Evolutionary conservation across 2,113 vertebrate genomes (phyloP).

Genomic region (Cryptotis parvus): DNA sequence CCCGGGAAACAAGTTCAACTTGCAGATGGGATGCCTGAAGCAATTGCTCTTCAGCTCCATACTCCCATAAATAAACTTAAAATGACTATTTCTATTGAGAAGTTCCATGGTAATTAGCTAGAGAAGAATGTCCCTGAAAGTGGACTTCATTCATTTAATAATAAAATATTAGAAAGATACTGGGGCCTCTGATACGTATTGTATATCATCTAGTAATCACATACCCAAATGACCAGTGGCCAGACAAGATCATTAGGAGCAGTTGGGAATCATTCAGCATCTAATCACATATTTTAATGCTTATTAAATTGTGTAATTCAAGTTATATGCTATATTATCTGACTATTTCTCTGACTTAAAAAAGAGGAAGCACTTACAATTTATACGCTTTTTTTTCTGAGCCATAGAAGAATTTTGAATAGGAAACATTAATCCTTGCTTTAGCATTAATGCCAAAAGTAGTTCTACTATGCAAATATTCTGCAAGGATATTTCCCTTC

Average conservation of each 20-base stretch:
- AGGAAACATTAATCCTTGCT: slow-evolving; percentile 46
- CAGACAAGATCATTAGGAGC: not conserved
- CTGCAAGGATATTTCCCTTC: slow-evolving; percentile 56
- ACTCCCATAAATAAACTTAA: not conserved
- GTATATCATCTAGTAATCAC: not conserved
- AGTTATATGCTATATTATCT: slow-evolving; percentile 59
- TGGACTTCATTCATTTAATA: not conserved
- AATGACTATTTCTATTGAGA: not conserved
- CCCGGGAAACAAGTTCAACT: not conserved
- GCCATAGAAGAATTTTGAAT: slow-evolving; percentile 36
- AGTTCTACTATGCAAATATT: slow-evolving; percentile 67
- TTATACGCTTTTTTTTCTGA: slow-evolving; percentile 38
- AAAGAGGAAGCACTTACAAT: slow-evolving; percentile 38
- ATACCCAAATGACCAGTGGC: not conserved
- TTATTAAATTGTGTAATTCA: slow-evolving; percentile 64
- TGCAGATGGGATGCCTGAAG: not conserved
- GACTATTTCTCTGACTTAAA: slow-evolving; percentile 60
- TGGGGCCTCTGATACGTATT: not conserved
- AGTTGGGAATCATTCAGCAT: slow-evolving; percentile 3
- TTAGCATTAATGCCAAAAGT: slow-evolving; percentile 71
- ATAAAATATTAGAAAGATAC: not conserved
- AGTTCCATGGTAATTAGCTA: not conserved
- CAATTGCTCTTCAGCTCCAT: not conserved
- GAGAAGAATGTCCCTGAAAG: not conserved
- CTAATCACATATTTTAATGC: slow-evolving; percentile 41